Evolutionary conservation across 2,888 invertebrate genomes (phyloP).

Genomic region (Scaptomyza cyrtandrae): DNA sequence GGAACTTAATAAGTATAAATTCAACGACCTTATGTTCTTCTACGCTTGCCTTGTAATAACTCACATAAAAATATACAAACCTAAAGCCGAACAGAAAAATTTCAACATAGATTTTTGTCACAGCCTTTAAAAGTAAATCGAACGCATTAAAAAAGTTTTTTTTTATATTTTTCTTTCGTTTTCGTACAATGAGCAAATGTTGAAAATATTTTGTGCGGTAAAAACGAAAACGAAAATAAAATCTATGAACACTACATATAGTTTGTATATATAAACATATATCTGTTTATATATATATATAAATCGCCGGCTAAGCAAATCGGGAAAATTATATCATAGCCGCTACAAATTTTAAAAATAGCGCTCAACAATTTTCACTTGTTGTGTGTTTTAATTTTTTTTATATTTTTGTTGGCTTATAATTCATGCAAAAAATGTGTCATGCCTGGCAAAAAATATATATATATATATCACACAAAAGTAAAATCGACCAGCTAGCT

Average conservation of each 20-base stretch:
- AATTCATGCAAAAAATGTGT: conserved; percentile 67
- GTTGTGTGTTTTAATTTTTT: conserved; percentile 11
- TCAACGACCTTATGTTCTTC: conserved; percentile 35
- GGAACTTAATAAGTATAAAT: conserved; percentile 18
- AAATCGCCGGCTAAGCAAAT: conserved; percentile 70
- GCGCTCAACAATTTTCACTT: conserved; percentile 51
- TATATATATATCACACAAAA: conserved; percentile 32
- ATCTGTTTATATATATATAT: conserved; percentile 19
- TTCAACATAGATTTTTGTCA: conserved; percentile 59
- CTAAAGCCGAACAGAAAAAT: conserved; percentile 5
- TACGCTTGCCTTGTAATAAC: conserved; percentile 50
- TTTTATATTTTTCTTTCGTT: conserved; percentile 3
- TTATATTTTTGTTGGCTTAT: conserved; percentile 35
- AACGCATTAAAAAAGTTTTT: conserved; percentile 21
- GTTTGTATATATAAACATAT: conserved; percentile 7
- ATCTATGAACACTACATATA: conserved; percentile 36
- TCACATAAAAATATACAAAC: conserved; percentile 35
- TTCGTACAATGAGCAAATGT: conserved; percentile 61
- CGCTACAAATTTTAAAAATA: conserved; percentile 74
- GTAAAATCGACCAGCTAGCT: conserved; percentile 38
- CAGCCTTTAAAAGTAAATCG: conserved; percentile 45
- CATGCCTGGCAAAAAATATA: conserved; percentile 62
- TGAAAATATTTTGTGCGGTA: conserved; percentile 56
- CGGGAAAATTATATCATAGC: conserved; percentile 76
- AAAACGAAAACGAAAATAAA: conserved; percentile 67